Evolutionary conservation across 2,113 vertebrate species (phyloP), one percentile per base, ranked within the genome.

Genomic region (Melanerpes aurifrons): DNA sequence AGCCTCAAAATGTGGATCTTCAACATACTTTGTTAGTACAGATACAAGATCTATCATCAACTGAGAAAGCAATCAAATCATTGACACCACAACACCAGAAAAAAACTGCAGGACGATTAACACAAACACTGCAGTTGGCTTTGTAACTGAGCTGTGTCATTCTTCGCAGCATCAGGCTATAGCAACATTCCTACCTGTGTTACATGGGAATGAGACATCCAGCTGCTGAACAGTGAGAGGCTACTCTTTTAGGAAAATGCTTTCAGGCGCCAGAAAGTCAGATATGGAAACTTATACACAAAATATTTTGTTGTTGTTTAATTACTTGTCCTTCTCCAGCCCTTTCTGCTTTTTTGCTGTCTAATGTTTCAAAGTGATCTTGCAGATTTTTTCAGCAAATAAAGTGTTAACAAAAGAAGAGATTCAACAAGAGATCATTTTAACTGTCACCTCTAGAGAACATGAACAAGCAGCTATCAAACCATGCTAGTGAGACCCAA

Each of bases 241-340:
- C 10, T 29, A 53, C 28, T 80, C 16, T 14, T 77, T 57, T 11
- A 82, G 50, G 87, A 67, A 82, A 90, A 72, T 10, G 28, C 58
- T 89, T 91, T 58, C 76, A 83, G 91, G 85, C n/a, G n/a, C 93
- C 87, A 94, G 85, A 93, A 94, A 90, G 76, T 89, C 81, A 79
- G 48, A 47, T 66, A 76, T 12, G 9, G 9, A n/a, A 89, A 40
- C 2, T 74, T 61, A 26, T 59, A 67, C 32, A 76, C 3, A 68
- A 48, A 47, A 87, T 24, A 21, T 25, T 20, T 50, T 50, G 12
- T 13, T 53, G 22, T 21, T 12, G 29, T 74, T 21, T 48, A 77
- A 82, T 59, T 50, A 50, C 28, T 82, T 40, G 20, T 66, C 20
- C 75, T 43, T 86, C 43, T 92, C 47, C 58, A 80, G 43, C 64